phyloP scores from a whole-genome alignment of 2,113 vertebrate species.

The Seriola quinqueradiata region DNA sequence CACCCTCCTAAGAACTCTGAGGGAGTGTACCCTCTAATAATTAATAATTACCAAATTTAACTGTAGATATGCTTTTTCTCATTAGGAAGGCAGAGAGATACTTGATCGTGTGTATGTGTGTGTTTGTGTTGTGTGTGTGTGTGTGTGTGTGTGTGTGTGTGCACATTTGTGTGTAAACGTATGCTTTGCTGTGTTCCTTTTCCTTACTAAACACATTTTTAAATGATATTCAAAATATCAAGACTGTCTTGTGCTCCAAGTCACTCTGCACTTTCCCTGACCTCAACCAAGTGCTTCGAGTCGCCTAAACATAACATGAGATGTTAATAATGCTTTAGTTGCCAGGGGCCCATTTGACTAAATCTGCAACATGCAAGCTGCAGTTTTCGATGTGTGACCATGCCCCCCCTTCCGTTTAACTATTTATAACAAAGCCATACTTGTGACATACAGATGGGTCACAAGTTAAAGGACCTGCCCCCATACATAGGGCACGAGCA shows the following conservation, averaged over 20 bases:
- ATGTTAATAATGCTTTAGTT: not conserved
- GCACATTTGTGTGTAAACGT: constrained; percentile 4
- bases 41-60: constrained; percentile 75
- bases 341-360: not conserved
- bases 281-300: not conserved
- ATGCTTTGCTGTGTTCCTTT: not conserved
- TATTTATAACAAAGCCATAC: not conserved
- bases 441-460: not conserved
- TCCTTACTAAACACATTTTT: not conserved
- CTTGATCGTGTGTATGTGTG: constrained; percentile 42
- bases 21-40: constrained; percentile 57
- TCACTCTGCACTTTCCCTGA: not conserved
- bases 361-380: not conserved
- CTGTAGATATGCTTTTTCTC: constrained; percentile 60
- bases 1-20: constrained; percentile 67
- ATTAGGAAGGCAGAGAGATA: constrained; percentile 55
- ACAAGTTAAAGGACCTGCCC: too few relatives aligned
- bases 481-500: too few relatives aligned
- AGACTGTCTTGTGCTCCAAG: not conserved
- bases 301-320: not conserved
- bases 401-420: not conserved
- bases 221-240: not conserved
- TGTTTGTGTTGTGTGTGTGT: constrained; percentile 5
- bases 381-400: not conserved
- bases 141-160: constrained; percentile 15